Evolutionary conservation across 2,888 invertebrate genomes (phyloP), one percentile per base, ranked within the genome.

Genomic region (Drosophila anomalata): DNA sequence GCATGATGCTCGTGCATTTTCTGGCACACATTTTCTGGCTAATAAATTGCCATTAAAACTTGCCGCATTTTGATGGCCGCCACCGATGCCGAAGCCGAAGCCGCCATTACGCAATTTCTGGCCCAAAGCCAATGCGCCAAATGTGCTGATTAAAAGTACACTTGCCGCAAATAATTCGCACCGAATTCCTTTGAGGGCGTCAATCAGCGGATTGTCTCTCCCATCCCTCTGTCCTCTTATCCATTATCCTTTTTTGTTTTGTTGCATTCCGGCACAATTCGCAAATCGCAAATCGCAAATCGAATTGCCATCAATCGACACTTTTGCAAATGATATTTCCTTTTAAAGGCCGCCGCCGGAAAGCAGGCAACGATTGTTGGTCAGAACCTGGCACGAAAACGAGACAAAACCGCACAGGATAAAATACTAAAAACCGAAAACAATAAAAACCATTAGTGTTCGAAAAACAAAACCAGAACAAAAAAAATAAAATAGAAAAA

Each of bases 291-390:
- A 44, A 12, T 44, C 44, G 22, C 61, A 60, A 62, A 62, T 62
- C 61, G 48, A 62, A 62, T 60, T 60, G 60, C 61, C 22, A 41
- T 62, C 61, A 48, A 62, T 62, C 61, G 61, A 60, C 61, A 62
- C 61, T 62, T 26, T 33, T 9, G 42, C 26, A 31, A 14, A 20
- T 39, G 59, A 55, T 61, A 58, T 41, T 24, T 59, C 29, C 60
- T 39, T 24, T 33, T 22, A 24, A 36, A 9, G 29, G 22, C 36
- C 46, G 47, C 17, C 31, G 4, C 48, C 14, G 33, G 8, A 12
- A 12, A 17, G 29, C 11, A 2, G 14, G 22, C 20, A 12, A 31
- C 50, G 62, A 36, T 63, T 62, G 63, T 63, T 36, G 63, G 61
- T 39, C 63, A 65, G 44, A 65, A 65, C 53, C 66, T 65, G 46